A percentile compares a stretch with the other conserved stretches of the same genome.
Evolutionary conservation across 2,113 vertebrate species (phyloP).

Genomic region (Phaethornis superciliosus): DNA sequence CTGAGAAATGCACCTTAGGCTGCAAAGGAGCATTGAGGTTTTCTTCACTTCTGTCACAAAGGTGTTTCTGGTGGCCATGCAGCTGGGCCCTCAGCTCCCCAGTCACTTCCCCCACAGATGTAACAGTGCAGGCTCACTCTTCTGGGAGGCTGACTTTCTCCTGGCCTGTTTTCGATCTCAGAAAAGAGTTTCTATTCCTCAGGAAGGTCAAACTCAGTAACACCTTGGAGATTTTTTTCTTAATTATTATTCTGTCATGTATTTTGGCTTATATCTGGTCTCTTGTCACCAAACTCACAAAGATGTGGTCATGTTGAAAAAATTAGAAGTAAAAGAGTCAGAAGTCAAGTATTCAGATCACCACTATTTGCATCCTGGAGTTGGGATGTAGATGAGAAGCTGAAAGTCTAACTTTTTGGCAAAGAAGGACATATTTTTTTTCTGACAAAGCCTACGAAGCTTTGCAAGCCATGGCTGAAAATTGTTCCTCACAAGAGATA

Average conservation of each 20-base stretch:
- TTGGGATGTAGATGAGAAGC: not conserved
- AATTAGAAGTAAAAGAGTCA: not conserved
- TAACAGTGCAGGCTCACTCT: fast-evolving
- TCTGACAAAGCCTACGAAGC: not conserved
- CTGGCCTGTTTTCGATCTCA: too few species aligned
- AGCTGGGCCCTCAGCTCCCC: not conserved
- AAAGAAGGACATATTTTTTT: not conserved
- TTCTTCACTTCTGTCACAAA: not conserved
- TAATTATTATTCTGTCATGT: too few species aligned
- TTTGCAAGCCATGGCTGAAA: not conserved
- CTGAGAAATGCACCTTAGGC: not conserved
- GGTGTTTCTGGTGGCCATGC: fast-evolving
- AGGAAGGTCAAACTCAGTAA: not conserved
- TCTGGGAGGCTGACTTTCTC: not conserved
- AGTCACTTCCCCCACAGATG: fast-evolving
- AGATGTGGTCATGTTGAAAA: fast-evolving
- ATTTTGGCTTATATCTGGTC: not conserved
- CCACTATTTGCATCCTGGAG: fast-evolving
- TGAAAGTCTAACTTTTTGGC: not conserved
- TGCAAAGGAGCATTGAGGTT: not conserved
- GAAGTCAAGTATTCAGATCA: fast-evolving
- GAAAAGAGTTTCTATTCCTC: not conserved
- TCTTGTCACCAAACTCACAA: fast-evolving
- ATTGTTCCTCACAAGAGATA: not conserved
- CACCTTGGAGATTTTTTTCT: not conserved